Percentiles rank a stretch among this genome's conserved stretches.
Conservation (phyloP, 2,113 vertebrate genomes). For the Casuarius casuarius region DNA sequence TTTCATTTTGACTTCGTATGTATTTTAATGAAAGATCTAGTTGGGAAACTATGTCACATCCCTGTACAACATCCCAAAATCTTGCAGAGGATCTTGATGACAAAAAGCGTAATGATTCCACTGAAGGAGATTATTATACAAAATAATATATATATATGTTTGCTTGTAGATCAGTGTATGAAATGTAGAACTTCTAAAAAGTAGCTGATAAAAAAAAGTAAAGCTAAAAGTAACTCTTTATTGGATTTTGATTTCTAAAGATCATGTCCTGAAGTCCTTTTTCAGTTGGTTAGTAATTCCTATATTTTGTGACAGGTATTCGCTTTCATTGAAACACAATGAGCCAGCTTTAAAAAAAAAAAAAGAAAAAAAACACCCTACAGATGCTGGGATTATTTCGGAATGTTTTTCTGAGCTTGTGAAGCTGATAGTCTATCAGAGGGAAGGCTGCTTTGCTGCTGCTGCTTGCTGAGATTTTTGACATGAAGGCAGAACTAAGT, state of each 20-base stretch:
- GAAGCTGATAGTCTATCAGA: background rate
- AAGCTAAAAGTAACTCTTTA: background rate
- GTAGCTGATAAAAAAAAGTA: background rate
- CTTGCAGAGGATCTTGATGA: background rate
- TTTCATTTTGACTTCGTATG: background rate
- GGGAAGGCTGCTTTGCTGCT: background rate
- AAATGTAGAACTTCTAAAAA: background rate
- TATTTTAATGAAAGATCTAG: background rate
- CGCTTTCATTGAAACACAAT: background rate
- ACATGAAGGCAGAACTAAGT: background rate
- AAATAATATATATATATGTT: background rate
- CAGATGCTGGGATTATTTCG: fast-evolving
- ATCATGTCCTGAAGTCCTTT: background rate
- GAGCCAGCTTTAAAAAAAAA: background rate
- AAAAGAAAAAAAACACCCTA: background rate
- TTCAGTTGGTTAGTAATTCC: background rate
- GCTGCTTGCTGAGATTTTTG: background rate
- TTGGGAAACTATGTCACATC: background rate
- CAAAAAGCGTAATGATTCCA: background rate
- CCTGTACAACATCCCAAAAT: background rate
- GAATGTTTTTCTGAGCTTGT: background rate
- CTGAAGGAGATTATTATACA: background rate
- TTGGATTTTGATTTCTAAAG: background rate
- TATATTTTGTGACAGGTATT: background rate
- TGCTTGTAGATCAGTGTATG: background rate